Conservation (phyloP, 2,113 vertebrate genomes). For the Anhinga anhinga region DNA sequence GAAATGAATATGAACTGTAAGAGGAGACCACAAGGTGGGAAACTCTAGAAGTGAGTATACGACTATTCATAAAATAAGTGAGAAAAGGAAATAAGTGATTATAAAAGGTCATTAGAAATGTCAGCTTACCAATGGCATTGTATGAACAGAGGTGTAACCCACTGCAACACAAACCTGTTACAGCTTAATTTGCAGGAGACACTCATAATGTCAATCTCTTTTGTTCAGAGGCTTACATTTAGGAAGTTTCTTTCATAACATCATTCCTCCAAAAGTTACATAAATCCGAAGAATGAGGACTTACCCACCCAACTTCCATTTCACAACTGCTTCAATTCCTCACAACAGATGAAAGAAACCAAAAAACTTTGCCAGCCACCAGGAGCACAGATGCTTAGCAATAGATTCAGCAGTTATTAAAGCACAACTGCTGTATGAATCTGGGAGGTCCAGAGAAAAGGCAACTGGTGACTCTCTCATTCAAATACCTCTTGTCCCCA, state of each 20-base stretch:
- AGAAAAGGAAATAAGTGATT: constrained; percentile 61
- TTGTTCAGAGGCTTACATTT: constrained; percentile 11
- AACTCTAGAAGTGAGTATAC: constrained; percentile 17
- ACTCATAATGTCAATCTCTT: constrained; percentile 34
- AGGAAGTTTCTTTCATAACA: constrained; percentile 37
- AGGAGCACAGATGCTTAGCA: not conserved
- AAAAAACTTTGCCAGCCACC: not conserved
- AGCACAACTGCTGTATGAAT: not conserved
- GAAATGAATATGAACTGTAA: constrained; percentile 45
- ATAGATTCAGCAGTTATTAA: not conserved
- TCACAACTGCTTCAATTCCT: not conserved
- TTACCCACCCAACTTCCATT: not conserved
- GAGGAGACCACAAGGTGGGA: constrained; percentile 46
- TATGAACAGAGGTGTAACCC: constrained; percentile 41
- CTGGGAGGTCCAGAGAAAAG: not conserved
- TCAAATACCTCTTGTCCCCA: not conserved
- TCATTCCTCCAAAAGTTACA: not conserved
- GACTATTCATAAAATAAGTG: constrained; percentile 55
- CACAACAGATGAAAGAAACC: not conserved
- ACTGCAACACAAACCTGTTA: constrained; percentile 43
- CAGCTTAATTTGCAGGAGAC: constrained; percentile 9
- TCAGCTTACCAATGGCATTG: constrained; percentile 55
- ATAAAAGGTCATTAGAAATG: constrained; percentile 69
- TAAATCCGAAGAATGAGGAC: not conserved
- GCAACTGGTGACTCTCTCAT: not conserved